phyloP scores from a whole-genome alignment of 2,113 vertebrate species.

The Zingel zingel region DNA sequence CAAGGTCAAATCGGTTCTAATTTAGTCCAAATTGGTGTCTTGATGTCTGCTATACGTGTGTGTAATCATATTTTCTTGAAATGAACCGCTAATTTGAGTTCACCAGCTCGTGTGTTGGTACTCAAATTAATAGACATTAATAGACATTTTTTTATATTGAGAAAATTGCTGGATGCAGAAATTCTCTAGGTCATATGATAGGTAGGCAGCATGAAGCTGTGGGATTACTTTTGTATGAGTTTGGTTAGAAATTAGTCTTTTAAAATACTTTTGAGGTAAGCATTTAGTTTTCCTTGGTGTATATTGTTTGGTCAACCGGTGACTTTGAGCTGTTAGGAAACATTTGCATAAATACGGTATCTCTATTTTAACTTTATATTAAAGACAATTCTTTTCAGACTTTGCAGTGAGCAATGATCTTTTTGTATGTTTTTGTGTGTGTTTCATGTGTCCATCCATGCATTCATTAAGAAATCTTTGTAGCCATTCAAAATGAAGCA shows the following conservation, averaged over 20 bases:
- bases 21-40: constrained; percentile 10
- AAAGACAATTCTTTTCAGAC: neutral
- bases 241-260: neutral
- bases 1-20: constrained; percentile 22
- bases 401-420: neutral
- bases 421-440: neutral
- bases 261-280: neutral
- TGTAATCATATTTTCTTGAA: neutral
- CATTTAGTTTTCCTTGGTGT: neutral
- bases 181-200: neutral
- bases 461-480: constrained; percentile 8
- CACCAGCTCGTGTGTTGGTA: neutral
- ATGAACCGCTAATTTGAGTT: neutral
- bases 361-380: neutral
- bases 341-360: neutral
- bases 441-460: neutral
- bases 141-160: neutral
- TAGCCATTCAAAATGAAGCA: constrained; percentile 9
- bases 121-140: neutral
- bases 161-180: neutral
- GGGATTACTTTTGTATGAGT: neutral
- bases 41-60: neutral
- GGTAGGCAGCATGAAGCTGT: neutral
- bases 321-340: no score
- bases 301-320: neutral